Evolutionary conservation across 2,797 vertebrate genomes (phyloP).

Genomic region (Netta rufina): DNA sequence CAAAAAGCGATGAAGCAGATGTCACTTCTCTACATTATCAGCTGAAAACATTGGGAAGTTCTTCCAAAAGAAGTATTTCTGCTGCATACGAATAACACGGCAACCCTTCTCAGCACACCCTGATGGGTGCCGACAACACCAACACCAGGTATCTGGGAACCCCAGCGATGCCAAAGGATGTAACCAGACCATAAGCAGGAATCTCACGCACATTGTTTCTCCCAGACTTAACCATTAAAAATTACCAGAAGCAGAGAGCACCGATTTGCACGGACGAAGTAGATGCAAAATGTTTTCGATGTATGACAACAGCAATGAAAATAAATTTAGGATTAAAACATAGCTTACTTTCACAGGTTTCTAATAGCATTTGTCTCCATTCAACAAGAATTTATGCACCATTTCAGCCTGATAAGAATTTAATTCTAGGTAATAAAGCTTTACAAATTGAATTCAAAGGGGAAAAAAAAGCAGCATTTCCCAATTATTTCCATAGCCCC

Average conservation of each 20-base stretch:
- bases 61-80: neutral
- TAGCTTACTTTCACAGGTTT: conserved; percentile 45
- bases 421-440: conserved; percentile 69
- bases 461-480: neutral
- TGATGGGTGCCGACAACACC: neutral
- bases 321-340: conserved; percentile 63
- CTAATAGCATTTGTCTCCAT: conserved; percentile 52
- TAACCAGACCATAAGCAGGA: neutral
- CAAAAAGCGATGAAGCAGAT: neutral
- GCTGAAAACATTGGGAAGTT: neutral
- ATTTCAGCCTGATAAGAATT: conserved; percentile 60
- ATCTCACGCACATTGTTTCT: neutral
- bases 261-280: neutral
- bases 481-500: conserved; percentile 25
- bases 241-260: neutral
- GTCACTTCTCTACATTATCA: neutral
- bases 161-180: neutral
- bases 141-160: neutral
- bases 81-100: neutral
- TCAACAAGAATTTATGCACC: conserved; percentile 56
- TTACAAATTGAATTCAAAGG: conserved; percentile 58
- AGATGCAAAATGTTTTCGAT: neutral
- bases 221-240: neutral
- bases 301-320: conserved; percentile 33
- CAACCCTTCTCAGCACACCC: neutral